Base-by-base conservation (phyloP, 1,140 invertebrate species). In the Bombus sylvicola region DNA sequence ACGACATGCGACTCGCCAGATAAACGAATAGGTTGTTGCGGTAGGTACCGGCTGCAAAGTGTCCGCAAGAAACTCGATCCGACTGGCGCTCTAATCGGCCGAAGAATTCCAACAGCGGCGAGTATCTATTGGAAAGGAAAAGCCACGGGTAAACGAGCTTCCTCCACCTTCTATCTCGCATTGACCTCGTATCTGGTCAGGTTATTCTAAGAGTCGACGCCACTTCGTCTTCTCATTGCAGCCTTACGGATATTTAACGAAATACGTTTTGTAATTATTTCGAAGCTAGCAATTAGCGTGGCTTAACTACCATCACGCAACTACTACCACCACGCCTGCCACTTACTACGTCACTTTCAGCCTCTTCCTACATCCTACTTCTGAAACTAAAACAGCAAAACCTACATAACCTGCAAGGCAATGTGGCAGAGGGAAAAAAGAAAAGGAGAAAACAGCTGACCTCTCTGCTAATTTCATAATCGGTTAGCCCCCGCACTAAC, bases 11-110 rank as follows among this genome's bases (percentile, higher is more conserved):
- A 71, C 64, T 83, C n/a, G 69, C 68, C 64, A 68, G 83, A 90
- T 84, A 81, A 91, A 91, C 90, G 87, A 85, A 90, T 90, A 91
- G 87, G 68, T 90, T 90, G 81, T 91, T 89, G 89, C 87, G 90
- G 90, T 90, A 90, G 90, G 90, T 89, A 91, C 80, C 47, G 82
- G 85, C 87, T 87, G 76, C 89, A 87, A 90, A 89, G 87, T 90
- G 85, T 89, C 68, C 71, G 82, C 89, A 89, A 90, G 89, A 91
- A 91, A 91, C 89, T 83, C 66, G 89, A 89, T 89, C 87, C 85
- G 68, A 79, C 72, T 79, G 89, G 79, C 85, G 87, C 87, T 90
- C 87, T 91, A 91, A 91, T 90, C 90, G 82, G 62, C 76, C 76
- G 80, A 75, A 69, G 85, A 91, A 91, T 91, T 90, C 82, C 87